Percentiles rank a stretch among this genome's conserved stretches.
Evolutionary conservation across 2,888 invertebrate genomes (phyloP).

Genomic region (Cyaniris semiargus): DNA sequence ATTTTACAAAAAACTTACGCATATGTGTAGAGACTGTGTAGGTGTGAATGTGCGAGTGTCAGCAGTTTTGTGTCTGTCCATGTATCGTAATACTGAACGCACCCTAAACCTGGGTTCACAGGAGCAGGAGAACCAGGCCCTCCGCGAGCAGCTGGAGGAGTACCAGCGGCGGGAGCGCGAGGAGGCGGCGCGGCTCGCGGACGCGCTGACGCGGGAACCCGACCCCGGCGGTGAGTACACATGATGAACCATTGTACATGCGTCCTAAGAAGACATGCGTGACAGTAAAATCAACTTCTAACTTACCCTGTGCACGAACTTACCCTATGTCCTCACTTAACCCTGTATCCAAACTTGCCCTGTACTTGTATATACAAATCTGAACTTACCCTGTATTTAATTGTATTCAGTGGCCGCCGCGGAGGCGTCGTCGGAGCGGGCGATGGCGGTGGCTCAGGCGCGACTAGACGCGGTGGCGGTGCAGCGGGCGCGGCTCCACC

Average conservation of each 20-base stretch:
- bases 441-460: conserved; percentile 54
- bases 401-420: not conserved
- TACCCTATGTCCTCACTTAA: too few relatives aligned
- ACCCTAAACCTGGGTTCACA: conserved; percentile 45
- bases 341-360: too few relatives aligned
- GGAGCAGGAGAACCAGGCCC: conserved; percentile 81
- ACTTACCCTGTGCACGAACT: too few relatives aligned
- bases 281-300: not conserved
- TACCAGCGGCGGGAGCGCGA: conserved; percentile 74
- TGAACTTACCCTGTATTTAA: not conserved
- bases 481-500: conserved; percentile 70
- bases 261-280: too few relatives aligned
- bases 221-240: conserved; percentile 20
- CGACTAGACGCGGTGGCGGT: conserved; percentile 74
- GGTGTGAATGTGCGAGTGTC: too few relatives aligned
- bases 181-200: conserved; percentile 61
- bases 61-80: too few relatives aligned
- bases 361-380: too few relatives aligned
- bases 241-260: too few relatives aligned
- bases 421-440: conserved; percentile 38
- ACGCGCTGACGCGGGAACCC: not conserved
- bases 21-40: too few relatives aligned
- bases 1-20: too few relatives aligned
- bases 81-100: not conserved
- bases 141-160: conserved; percentile 78